These are phyloP conservation scores for Acromyrmex echinatior DNA, from an alignment of 1,140 invertebrate genomes.

Conservation along the genomic window DNA sequence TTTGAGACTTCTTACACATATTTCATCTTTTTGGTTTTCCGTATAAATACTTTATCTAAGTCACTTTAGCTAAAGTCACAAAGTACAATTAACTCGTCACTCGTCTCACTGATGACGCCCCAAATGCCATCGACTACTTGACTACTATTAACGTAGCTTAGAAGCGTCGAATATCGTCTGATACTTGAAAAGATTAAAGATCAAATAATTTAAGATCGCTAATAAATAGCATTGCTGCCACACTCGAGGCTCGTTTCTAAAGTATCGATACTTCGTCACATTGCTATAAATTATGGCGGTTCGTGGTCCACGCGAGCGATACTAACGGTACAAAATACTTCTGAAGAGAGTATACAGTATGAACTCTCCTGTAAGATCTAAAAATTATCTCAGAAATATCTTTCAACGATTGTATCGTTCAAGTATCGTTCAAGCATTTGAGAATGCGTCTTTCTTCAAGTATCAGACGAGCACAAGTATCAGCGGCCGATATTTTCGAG, in stretches of 20 bases:
- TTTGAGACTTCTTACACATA: constrained; percentile 61
- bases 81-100: constrained; percentile 17
- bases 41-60: constrained; percentile 57
- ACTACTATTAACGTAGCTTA: constrained; percentile 21
- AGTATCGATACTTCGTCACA: background rate
- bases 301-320: background rate
- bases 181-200: background rate
- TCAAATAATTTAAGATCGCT: background rate
- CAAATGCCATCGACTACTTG: constrained; percentile 16
- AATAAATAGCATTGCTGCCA: background rate
- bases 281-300: background rate
- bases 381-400: background rate
- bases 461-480: constrained; percentile 32
- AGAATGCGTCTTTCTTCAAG: background rate
- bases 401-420: background rate
- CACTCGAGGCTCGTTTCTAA: background rate
- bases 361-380: background rate
- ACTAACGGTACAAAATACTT: constrained; percentile 3
- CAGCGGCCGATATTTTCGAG: constrained; percentile 1
- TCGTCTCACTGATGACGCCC: constrained; percentile 21
- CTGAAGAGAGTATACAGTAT: background rate
- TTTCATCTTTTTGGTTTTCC: constrained; percentile 58
- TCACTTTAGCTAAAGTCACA: constrained; percentile 30
- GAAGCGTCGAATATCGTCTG: background rate
- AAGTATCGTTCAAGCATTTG: background rate